Base-by-base conservation (phyloP, 2,888 invertebrate genomes). In the Eupithecia vulgata region DNA sequence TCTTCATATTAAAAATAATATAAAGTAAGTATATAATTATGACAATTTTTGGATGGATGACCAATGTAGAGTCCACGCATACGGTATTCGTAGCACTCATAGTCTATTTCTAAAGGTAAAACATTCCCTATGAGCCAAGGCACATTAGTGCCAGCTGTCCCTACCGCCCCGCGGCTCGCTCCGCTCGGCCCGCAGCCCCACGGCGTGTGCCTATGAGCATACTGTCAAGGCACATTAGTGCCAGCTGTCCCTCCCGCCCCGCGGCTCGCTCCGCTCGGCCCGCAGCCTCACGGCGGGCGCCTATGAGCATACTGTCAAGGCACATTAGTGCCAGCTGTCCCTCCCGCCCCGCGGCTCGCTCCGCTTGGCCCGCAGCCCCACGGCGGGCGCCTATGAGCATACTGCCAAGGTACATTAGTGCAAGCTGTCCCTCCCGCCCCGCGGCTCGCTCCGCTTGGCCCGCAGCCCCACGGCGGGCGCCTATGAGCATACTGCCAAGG, bases 251-350 rank as follows among this genome's bases (percentile, higher is more conserved):
- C 77, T 66, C 73, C 68, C 72, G 77, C 73, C 42, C 75, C 77
- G 81, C 81, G 78, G 52, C 76, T 78, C 80, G 81, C 81, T 57
- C 73, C 78, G 71, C 74, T 76, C 72, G 78, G 71, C 74, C 72
- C 74, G 75, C 69, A 78, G 71, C 74, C 74, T 67, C 77, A 45
- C 77, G 72, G 67, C n/a, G n/a, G n/a, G n/a, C n/a, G n/a, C 21
- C 52, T 57, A 57, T 12, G 52, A 12, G 52, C 21, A n/a, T n/a
- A n/a, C n/a, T n/a, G n/a, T n/a, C 59, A 74, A 70, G 40, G 17
- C 8, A 62, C 67, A 68, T 67, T 61, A 34, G 40, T 52, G 71
- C 64, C 67, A 71, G 79, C 71, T 78, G 78, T n/a, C 21, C 67
- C 77, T 66, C 73, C 68, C 72, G 77, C 73, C 42, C 75, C 77